These are phyloP conservation scores for Lasioglossum lativentre DNA, from an alignment of 2,888 invertebrate species.

Conservation along the genomic window DNA sequence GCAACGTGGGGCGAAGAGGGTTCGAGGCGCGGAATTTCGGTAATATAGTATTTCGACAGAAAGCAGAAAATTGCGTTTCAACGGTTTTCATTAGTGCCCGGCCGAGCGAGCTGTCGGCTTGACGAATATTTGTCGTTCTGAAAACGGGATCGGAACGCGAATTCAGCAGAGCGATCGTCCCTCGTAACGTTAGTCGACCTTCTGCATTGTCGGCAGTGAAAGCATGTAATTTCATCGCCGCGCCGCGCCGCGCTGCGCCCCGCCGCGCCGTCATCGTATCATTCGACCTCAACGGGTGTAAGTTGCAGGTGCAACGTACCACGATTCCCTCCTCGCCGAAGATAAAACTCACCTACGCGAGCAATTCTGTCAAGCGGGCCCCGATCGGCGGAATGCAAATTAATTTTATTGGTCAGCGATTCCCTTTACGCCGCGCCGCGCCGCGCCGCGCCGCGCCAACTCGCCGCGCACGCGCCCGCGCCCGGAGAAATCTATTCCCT, in stretches of 20 bases:
- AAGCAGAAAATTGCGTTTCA: conserved; percentile 11
- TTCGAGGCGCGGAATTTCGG: neutral
- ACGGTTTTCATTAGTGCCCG: neutral
- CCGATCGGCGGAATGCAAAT: neutral
- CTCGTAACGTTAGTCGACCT: conserved; percentile 53
- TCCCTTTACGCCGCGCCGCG: neutral
- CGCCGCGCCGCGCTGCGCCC: too few relatives aligned
- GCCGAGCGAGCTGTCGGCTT: neutral
- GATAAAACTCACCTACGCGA: conserved; percentile 52
- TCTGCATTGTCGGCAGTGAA: conserved; percentile 62
- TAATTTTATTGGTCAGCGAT: conserved; percentile 22
- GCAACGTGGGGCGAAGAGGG: neutral
- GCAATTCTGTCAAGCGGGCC: conserved; percentile 27
- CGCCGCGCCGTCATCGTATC: conserved; percentile 38
- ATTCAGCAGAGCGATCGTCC: conserved; percentile 49
- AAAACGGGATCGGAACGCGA: conserved; percentile 39
- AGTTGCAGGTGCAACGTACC: conserved; percentile 53
- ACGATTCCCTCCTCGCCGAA: conserved; percentile 7
- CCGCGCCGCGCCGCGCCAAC: too few relatives aligned
- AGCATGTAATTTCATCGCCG: conserved; percentile 65
- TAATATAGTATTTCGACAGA: conserved; percentile 7
- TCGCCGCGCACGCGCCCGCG: too few relatives aligned
- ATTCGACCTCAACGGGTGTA: conserved; percentile 43
- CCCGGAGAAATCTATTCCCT: neutral
- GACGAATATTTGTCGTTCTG: conserved; percentile 9